These are phyloP conservation scores for Oceanites oceanicus DNA, from an alignment of 2,113 vertebrate genomes.

Conservation along the genomic window DNA sequence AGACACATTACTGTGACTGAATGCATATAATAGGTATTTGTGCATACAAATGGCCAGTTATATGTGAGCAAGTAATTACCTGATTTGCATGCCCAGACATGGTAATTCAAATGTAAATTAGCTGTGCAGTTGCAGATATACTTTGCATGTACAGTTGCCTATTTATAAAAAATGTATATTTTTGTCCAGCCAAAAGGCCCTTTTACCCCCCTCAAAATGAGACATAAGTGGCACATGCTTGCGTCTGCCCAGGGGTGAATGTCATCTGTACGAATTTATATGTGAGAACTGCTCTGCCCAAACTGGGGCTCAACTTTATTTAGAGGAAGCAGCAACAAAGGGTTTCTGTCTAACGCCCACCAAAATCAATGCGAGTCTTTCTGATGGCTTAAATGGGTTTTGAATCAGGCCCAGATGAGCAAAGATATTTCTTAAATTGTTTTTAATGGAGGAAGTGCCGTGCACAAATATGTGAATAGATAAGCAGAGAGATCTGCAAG, in stretches of 20 bases:
- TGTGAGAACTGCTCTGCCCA: neutral
- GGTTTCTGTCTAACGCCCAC: neutral
- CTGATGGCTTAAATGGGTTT: neutral
- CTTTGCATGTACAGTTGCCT: constrained; percentile 11
- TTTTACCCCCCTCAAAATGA: neutral
- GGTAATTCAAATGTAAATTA: constrained; percentile 68
- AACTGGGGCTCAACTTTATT: constrained; percentile 3
- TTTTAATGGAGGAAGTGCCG: neutral
- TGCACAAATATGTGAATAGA: constrained; percentile 50
- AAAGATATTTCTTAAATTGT: constrained; percentile 26
- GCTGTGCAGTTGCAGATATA: constrained; percentile 48
- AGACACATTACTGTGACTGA: constrained; percentile 41
- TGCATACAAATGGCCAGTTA: constrained; percentile 53
- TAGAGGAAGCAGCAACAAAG: constrained; percentile 7
- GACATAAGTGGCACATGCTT: neutral
- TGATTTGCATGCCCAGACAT: constrained; percentile 66
- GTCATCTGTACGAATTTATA: neutral
- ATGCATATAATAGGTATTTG: constrained; percentile 61
- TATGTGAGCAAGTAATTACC: constrained; percentile 64
- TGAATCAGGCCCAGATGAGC: neutral
- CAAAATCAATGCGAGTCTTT: constrained; percentile 2
- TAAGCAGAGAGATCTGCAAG: constrained; percentile 19
- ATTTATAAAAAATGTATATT: constrained; percentile 38
- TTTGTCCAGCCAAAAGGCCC: constrained; percentile 4
- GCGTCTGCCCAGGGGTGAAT: constrained; percentile 7